Evolutionary conservation across 2,888 invertebrate species (phyloP).

Genomic region (Lathronympha strigana): DNA sequence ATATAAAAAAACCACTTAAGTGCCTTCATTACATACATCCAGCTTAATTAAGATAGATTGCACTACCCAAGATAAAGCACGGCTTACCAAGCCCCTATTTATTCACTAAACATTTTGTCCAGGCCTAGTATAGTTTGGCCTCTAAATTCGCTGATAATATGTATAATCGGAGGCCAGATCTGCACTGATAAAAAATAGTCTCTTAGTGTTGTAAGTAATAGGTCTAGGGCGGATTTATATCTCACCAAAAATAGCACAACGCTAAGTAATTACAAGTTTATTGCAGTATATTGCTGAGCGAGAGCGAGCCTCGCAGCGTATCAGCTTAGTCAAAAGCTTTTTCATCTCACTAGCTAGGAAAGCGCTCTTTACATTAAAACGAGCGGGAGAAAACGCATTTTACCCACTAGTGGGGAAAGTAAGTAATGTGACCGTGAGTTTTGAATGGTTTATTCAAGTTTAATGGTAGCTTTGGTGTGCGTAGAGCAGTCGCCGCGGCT

Average conservation of each 20-base stretch:
- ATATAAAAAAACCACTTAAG: slow-evolving; percentile 11
- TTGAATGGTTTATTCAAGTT: too few species aligned
- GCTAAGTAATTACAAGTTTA: slow-evolving; percentile 1
- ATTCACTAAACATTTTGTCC: neutral
- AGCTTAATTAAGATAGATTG: slow-evolving; percentile 27
- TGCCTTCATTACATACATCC: slow-evolving; percentile 6
- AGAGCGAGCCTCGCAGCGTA: too few species aligned
- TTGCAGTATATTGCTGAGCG: too few species aligned
- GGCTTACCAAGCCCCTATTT: neutral
- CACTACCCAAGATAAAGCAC: slow-evolving; percentile 9
- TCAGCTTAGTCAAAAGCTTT: too few species aligned
- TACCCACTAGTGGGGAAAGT: too few species aligned
- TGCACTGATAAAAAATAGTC: neutral
- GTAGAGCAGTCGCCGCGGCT: too few species aligned
- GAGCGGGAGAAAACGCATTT: too few species aligned
- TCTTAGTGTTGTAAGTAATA: neutral
- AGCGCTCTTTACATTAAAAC: too few species aligned
- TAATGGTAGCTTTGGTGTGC: too few species aligned
- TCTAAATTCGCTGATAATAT: neutral
- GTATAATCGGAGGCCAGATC: neutral
- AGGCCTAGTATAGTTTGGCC: neutral
- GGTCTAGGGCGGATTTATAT: neutral
- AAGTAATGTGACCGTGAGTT: too few species aligned
- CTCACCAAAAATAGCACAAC: neutral
- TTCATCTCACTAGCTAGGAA: too few species aligned